Conservation (phyloP, 2,113 vertebrate species). For the Glaucidium brasilianum region DNA sequence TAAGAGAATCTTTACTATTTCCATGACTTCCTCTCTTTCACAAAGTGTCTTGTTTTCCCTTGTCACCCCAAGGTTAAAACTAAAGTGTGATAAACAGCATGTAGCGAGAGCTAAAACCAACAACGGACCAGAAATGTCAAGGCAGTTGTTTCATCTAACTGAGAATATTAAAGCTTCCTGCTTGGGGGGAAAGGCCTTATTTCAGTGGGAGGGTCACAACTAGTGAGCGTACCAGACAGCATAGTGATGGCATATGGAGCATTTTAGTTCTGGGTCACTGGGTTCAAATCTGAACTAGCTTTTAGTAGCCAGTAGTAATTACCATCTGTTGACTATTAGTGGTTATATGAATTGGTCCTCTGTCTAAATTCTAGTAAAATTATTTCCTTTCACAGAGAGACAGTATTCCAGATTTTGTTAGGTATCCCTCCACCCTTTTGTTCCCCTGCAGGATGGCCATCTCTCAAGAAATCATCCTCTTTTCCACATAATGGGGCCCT, state of each 20-base stretch:
- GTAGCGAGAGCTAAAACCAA: not conserved
- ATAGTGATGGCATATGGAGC: slow-evolving; percentile 23
- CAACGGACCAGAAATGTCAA: not conserved
- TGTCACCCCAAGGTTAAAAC: not conserved
- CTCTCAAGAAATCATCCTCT: not conserved
- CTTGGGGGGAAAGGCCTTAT: not conserved
- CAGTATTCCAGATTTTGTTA: not conserved
- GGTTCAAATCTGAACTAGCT: slow-evolving; percentile 14
- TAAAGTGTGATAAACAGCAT: not conserved
- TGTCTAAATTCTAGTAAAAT: not conserved
- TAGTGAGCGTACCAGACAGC: not conserved
- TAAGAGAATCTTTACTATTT: not conserved
- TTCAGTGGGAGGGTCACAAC: not conserved
- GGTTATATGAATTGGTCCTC: not conserved
- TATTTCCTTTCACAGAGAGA: not conserved
- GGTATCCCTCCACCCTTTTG: not conserved
- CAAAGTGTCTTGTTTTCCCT: not conserved
- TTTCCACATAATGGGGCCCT: not conserved
- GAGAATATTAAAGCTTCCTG: not conserved
- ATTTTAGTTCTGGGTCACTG: slow-evolving; percentile 42
- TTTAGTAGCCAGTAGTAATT: slow-evolving; percentile 21
- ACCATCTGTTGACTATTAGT: slow-evolving; percentile 50
- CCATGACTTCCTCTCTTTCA: not conserved
- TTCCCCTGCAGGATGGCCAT: not conserved
- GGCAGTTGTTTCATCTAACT: not conserved